phyloP scores from a whole-genome alignment of 1,140 invertebrate species.

The Trichonephila clavipes region DNA sequence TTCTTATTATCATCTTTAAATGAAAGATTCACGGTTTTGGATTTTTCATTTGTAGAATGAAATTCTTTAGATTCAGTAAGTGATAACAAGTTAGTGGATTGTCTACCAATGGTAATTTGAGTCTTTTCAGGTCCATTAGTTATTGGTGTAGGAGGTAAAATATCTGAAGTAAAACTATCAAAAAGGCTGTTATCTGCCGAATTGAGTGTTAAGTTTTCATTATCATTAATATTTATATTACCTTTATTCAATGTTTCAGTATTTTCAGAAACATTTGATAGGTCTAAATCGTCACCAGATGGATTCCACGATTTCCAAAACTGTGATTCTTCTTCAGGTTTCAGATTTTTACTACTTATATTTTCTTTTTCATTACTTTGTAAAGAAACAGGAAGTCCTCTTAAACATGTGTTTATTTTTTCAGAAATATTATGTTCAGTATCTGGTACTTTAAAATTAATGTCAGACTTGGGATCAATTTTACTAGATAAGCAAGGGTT shows the following conservation, averaged over 20 bases:
- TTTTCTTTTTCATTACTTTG: neutral
- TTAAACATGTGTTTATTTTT: neutral
- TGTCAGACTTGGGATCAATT: neutral
- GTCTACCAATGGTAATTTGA: neutral
- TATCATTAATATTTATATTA: neutral
- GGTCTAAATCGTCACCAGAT: neutral
- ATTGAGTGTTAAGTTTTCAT: neutral
- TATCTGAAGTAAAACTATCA: conserved; percentile 49
- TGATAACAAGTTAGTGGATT: neutral
- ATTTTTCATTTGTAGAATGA: neutral
- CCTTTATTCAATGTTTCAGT: neutral
- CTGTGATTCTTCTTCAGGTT: conserved; percentile 2
- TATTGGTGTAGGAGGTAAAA: conserved; percentile 52
- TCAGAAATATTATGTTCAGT: no score
- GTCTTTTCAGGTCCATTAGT: neutral
- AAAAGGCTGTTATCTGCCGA: conserved; percentile 51
- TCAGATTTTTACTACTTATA: neutral
- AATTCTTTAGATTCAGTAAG: neutral
- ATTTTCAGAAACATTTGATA: neutral
- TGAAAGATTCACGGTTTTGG: neutral
- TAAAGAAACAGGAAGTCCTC: neutral
- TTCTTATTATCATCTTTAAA: neutral
- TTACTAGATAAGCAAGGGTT: neutral
- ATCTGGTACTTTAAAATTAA: neutral
- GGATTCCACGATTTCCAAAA: conserved; percentile 52